A percentile compares a stretch with the other conserved stretches of the same genome.
These are phyloP conservation scores for Ophion ellenae DNA, from an alignment of 2,888 invertebrate genomes.

Conservation along the genomic window DNA sequence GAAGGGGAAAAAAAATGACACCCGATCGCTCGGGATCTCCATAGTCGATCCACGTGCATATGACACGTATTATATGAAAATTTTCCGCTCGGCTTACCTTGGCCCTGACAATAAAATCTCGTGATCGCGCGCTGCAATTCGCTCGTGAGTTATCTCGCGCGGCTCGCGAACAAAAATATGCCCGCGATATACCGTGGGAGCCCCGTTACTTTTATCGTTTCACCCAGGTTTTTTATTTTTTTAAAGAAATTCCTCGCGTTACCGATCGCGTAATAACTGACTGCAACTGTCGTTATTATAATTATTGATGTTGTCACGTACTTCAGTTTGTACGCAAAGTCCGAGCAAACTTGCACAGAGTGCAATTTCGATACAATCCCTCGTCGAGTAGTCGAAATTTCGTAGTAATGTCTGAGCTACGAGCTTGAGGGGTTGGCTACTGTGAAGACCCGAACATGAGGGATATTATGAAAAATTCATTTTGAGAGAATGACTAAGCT, in stretches of 20 bases:
- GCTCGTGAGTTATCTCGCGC: constrained; percentile 16
- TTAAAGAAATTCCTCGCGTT: constrained; percentile 15
- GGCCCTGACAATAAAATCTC: constrained; percentile 58
- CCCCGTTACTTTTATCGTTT: constrained; percentile 42
- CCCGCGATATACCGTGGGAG: constrained; percentile 21
- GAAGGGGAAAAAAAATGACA: constrained; percentile 1
- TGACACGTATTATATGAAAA: constrained; percentile 35
- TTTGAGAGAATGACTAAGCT: no score
- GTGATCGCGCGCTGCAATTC: constrained; percentile 37
- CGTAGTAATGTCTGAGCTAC: no score
- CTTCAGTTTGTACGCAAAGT: no score
- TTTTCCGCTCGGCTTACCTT: constrained; percentile 51
- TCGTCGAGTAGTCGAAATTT: no score
- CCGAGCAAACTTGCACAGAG: no score
- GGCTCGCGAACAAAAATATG: not conserved
- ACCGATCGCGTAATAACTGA: constrained; percentile 25
- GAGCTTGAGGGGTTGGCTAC: no score
- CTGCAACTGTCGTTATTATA: constrained; percentile 16
- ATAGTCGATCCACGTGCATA: not conserved
- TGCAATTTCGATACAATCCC: no score
- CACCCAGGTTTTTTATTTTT: not conserved
- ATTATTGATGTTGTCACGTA: no score
- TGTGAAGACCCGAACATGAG: no score
- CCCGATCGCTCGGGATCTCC: constrained; percentile 22
- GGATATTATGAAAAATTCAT: no score